Evolutionary conservation across 2,797 vertebrate species (phyloP).

Genomic region (Microctenopoma lineatum): DNA sequence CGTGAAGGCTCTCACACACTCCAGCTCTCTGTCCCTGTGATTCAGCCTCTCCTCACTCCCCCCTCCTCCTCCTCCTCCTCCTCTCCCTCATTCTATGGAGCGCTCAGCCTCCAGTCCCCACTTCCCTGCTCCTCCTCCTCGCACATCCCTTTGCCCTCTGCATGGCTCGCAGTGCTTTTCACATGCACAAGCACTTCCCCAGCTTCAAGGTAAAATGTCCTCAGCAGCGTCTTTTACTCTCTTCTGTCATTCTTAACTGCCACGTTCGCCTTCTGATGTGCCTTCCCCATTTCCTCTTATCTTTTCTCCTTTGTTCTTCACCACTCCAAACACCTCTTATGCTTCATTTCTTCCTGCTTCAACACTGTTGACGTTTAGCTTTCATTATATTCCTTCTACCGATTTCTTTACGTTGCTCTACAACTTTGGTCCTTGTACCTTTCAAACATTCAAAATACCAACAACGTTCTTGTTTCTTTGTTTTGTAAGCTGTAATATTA

Average conservation of each 20-base stretch:
- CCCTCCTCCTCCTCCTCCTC: slow-evolving; percentile 34
- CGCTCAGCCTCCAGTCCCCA: slow-evolving; percentile 41
- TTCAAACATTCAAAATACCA: neutral
- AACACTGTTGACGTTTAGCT: slow-evolving; percentile 5
- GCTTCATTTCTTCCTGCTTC: slow-evolving; percentile 12
- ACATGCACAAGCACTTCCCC: slow-evolving; percentile 27
- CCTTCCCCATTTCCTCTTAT: slow-evolving; percentile 10
- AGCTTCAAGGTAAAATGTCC: slow-evolving; percentile 64
- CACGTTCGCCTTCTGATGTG: slow-evolving; percentile 21
- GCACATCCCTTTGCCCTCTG: slow-evolving; percentile 4
- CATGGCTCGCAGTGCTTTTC: slow-evolving; percentile 33
- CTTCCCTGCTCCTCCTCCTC: slow-evolving; percentile 24
- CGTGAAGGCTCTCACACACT: slow-evolving; percentile 40
- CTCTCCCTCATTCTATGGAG: slow-evolving; percentile 37
- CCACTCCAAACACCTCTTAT: slow-evolving; percentile 17
- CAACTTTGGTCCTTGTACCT: neutral
- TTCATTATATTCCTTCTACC: slow-evolving; percentile 6
- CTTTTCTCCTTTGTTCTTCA: slow-evolving; percentile 18
- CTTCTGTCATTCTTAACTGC: slow-evolving; percentile 31
- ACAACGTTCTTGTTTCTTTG: neutral
- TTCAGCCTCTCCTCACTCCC: slow-evolving; percentile 52
- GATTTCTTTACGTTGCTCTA: neutral
- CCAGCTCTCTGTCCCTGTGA: slow-evolving; percentile 50
- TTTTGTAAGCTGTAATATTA: neutral
- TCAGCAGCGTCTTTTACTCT: slow-evolving; percentile 20